phyloP scores from a whole-genome alignment of 2,113 vertebrate species.

The Indicator indicator region DNA sequence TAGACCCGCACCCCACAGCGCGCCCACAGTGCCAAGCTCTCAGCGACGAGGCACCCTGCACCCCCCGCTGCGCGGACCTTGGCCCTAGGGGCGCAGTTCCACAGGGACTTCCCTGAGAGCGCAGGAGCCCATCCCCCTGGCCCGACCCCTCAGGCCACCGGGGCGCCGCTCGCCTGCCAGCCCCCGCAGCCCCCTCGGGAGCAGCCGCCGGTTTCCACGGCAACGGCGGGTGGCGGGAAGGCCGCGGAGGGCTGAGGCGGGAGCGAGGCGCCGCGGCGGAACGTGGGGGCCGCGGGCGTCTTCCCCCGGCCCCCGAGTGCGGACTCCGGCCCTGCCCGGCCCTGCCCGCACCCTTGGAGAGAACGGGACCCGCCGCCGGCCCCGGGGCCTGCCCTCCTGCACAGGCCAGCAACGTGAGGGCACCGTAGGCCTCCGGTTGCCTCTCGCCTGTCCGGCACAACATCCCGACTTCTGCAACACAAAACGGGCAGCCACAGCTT shows the following conservation, averaged over 20 bases:
- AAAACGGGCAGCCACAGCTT: neutral
- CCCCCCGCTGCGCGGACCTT: fast-evolving
- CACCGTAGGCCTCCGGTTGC: too few relatives aligned
- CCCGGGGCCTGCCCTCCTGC: neutral
- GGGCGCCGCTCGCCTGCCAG: neutral
- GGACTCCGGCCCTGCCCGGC: neutral
- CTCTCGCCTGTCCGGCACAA: neutral
- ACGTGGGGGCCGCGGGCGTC: neutral
- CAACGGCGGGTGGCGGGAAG: neutral
- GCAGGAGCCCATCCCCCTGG: neutral
- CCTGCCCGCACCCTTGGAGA: neutral
- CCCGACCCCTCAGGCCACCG: neutral
- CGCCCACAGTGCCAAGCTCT: too few relatives aligned
- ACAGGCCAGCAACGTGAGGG: neutral
- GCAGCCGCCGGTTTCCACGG: constrained; percentile 18
- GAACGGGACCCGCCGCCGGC: neutral
- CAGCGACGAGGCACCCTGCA: neutral
- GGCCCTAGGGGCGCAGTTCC: too few relatives aligned
- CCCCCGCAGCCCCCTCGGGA: neutral
- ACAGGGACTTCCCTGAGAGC: too few relatives aligned
- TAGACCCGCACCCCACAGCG: too few relatives aligned
- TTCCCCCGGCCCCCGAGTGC: neutral
- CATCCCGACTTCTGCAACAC: neutral
- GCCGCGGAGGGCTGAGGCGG: neutral
- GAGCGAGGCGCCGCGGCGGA: neutral